phyloP scores from a whole-genome alignment of 2,888 invertebrate genomes.

The Synanthedon andrenaeformis region DNA sequence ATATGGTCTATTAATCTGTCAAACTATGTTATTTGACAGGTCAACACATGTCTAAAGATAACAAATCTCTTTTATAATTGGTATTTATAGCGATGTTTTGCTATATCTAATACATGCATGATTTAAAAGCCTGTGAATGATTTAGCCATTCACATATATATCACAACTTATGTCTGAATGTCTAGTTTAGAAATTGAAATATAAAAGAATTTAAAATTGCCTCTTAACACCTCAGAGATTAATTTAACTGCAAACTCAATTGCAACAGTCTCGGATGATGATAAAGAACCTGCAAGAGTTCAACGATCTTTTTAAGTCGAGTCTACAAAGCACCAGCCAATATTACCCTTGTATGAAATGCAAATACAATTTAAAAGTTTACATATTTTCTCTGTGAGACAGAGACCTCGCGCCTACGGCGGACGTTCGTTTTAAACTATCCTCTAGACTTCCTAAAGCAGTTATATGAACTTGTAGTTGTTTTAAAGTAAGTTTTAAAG shows the following conservation, averaged over 20 bases:
- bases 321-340: conserved; percentile 43
- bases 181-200: no score
- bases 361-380: conserved; percentile 69
- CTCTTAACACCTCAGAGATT: not conserved
- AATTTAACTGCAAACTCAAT: conserved; percentile 7
- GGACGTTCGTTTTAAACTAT: conserved; percentile 12
- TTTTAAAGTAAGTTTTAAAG: not conserved
- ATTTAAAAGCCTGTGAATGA: no score
- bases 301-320: conserved; percentile 10
- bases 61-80: no score
- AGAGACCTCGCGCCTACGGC: conserved; percentile 47
- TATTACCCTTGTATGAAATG: conserved; percentile 62
- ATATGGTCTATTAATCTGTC: no score
- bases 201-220: not conserved
- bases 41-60: no score
- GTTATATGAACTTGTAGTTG: not conserved
- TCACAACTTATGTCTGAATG: no score
- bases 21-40: no score
- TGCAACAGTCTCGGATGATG: not conserved
- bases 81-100: no score
- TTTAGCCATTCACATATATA: no score
- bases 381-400: conserved; percentile 56
- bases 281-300: conserved; percentile 1
- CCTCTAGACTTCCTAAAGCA: not conserved
- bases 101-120: no score